Evolutionary conservation across 92 coral and sea anemone genomes (phyloP).

Genomic region (Epizoanthus scotinus): DNA sequence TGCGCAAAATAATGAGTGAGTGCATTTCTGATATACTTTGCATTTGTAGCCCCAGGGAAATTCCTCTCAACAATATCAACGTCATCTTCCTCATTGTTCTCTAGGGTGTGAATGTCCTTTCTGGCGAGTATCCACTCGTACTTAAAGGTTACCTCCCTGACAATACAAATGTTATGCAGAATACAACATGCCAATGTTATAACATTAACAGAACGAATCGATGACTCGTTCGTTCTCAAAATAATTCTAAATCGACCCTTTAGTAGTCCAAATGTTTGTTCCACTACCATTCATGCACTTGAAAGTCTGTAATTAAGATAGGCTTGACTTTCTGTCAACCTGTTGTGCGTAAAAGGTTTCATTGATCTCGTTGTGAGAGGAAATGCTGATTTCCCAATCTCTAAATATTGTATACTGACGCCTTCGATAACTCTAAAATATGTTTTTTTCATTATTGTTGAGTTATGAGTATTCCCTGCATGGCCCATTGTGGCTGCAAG

Average conservation of each 20-base stretch:
- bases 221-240: slow-evolving; percentile 54
- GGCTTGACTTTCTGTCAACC: slow-evolving; percentile 60
- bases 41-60: slow-evolving; percentile 48
- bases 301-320: slow-evolving; percentile 65
- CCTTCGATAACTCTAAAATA: slow-evolving; percentile 60
- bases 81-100: slow-evolving; percentile 56
- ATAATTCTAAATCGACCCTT: slow-evolving; percentile 61
- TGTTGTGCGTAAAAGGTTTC: slow-evolving; percentile 64
- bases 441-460: slow-evolving; percentile 66
- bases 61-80: slow-evolving; percentile 58
- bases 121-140: slow-evolving; percentile 60
- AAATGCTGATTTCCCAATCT: slow-evolving; percentile 48
- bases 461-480: slow-evolving; percentile 58
- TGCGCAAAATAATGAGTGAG: slow-evolving; percentile 42
- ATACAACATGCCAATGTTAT: slow-evolving; percentile 57
- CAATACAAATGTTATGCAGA: slow-evolving; percentile 57
- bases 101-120: slow-evolving; percentile 48
- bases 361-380: slow-evolving; percentile 48
- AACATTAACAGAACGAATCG: slow-evolving; percentile 54
- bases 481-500: slow-evolving; percentile 55
- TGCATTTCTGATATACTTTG: slow-evolving; percentile 54
- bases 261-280: slow-evolving; percentile 54
- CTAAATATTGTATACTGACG: slow-evolving; percentile 42
- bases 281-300: slow-evolving; percentile 59
- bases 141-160: slow-evolving; percentile 61